A percentile compares a stretch with the other conserved stretches of the same genome.
Evolutionary conservation across 2,888 invertebrate species (phyloP).

Genomic region (Microctonus hyperodae): DNA sequence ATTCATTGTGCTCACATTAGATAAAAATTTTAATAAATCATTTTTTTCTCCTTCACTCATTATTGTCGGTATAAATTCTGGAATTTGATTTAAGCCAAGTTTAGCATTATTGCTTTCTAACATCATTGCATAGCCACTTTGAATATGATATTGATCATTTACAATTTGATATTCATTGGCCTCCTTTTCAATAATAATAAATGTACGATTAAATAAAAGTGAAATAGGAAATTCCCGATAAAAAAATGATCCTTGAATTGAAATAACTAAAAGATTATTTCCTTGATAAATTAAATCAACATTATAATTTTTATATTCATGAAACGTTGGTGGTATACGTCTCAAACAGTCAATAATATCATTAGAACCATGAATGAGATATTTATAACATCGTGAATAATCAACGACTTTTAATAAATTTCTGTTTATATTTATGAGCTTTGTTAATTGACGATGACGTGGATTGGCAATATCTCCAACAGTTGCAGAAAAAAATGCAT

Average conservation of each 20-base stretch:
- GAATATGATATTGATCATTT: slow-evolving; percentile 59
- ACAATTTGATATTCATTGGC: slow-evolving; percentile 58
- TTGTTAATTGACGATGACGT: slow-evolving; percentile 54
- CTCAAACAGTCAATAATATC: slow-evolving; percentile 54
- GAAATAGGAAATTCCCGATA: slow-evolving; percentile 50
- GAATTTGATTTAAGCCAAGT: slow-evolving; percentile 29
- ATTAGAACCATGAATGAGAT: slow-evolving; percentile 55
- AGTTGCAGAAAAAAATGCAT: slow-evolving; percentile 58
- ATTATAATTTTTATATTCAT: slow-evolving; percentile 51
- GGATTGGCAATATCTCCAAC: slow-evolving; percentile 50
- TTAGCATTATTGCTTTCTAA: slow-evolving; percentile 39
- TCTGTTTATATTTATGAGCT: slow-evolving; percentile 52
- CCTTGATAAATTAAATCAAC: slow-evolving; percentile 53
- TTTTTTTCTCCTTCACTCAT: slow-evolving; percentile 55
- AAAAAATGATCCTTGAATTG: slow-evolving; percentile 55
- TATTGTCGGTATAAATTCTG: slow-evolving; percentile 48
- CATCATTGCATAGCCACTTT: slow-evolving; percentile 42
- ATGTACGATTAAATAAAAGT: slow-evolving; percentile 53
- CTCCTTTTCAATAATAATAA: slow-evolving; percentile 53
- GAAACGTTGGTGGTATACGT: slow-evolving; percentile 54
- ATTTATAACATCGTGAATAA: slow-evolving; percentile 59
- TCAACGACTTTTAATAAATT: slow-evolving; percentile 60
- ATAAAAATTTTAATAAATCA: slow-evolving; percentile 52
- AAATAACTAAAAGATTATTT: slow-evolving; percentile 46
- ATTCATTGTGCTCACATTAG: slow-evolving; percentile 57